A percentile compares a stretch with the other conserved stretches of the same genome.
Evolutionary conservation across 2,113 vertebrate genomes (phyloP).

Genomic region (Agapornis roseicollis): DNA sequence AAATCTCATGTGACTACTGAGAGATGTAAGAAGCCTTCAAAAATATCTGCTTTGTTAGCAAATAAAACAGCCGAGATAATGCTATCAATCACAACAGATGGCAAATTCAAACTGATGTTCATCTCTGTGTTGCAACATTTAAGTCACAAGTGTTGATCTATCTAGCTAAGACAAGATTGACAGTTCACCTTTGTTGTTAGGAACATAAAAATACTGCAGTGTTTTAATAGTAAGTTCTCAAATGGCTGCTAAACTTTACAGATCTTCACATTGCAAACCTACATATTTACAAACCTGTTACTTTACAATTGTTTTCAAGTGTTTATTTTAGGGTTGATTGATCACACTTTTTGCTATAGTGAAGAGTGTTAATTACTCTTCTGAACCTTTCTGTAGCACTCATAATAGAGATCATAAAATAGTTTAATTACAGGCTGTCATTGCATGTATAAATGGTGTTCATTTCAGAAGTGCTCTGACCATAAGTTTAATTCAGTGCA

Average conservation of each 20-base stretch:
- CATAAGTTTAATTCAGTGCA: background rate
- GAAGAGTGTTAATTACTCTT: background rate
- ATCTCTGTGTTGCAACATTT: background rate
- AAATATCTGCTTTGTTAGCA: background rate
- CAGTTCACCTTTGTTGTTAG: background rate
- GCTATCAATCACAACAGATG: background rate
- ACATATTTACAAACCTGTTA: background rate
- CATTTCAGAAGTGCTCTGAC: background rate
- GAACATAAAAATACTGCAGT: background rate
- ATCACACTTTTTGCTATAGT: conserved; percentile 23
- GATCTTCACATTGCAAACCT: background rate
- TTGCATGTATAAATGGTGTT: background rate
- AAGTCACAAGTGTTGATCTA: background rate
- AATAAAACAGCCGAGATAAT: background rate
- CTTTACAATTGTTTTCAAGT: conserved; percentile 4
- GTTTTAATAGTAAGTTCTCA: background rate
- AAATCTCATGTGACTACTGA: background rate
- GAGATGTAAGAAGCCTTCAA: background rate
- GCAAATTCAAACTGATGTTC: background rate
- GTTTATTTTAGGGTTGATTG: conserved; percentile 33
- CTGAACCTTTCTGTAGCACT: background rate
- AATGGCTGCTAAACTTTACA: background rate
- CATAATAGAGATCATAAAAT: background rate
- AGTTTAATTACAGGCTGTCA: conserved; percentile 30
- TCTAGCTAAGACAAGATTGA: background rate